These are phyloP conservation scores for Drosophila meridionalis DNA, from an alignment of 2,888 invertebrate genomes.

Conservation along the genomic window DNA sequence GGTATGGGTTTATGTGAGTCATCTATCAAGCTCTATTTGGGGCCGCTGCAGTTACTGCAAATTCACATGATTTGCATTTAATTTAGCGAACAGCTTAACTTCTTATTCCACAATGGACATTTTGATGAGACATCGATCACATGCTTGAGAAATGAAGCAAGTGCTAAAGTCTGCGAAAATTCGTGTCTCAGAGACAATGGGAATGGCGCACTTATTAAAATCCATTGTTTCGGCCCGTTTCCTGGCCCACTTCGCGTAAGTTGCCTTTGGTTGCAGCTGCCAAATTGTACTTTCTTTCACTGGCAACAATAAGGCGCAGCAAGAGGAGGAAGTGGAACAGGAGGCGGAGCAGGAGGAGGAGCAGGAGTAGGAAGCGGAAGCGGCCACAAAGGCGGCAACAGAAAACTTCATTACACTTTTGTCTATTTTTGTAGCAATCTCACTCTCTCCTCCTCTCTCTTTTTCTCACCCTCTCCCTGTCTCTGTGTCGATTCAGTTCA, in stretches of 20 bases:
- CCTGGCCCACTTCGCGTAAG: constrained; percentile 22
- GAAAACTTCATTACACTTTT: constrained; percentile 69
- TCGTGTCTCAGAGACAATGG: constrained; percentile 10
- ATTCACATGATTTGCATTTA: not conserved
- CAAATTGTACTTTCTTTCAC: constrained; percentile 68
- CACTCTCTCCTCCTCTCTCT: not conserved
- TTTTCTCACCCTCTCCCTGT: not conserved
- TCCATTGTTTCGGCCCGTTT: constrained; percentile 47
- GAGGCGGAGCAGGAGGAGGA: not conserved
- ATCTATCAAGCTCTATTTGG: not conserved
- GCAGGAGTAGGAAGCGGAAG: constrained; percentile 33
- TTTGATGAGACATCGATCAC: constrained; percentile 6
- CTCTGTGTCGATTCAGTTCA: not conserved
- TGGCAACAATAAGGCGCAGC: constrained; percentile 46
- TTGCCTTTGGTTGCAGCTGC: constrained; percentile 68
- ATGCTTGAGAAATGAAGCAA: not conserved
- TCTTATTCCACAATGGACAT: too few species aligned
- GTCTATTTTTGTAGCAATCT: not conserved
- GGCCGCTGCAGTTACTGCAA: not conserved
- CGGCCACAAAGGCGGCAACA: constrained; percentile 56
- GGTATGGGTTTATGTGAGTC: not conserved
- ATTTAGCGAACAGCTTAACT: not conserved
- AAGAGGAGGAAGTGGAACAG: not conserved
- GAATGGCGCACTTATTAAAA: constrained; percentile 47
- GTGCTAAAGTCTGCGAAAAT: constrained; percentile 1